Evolutionary conservation across 2,113 vertebrate genomes (phyloP).

Genomic region (Forbesichthys agassizii): DNA sequence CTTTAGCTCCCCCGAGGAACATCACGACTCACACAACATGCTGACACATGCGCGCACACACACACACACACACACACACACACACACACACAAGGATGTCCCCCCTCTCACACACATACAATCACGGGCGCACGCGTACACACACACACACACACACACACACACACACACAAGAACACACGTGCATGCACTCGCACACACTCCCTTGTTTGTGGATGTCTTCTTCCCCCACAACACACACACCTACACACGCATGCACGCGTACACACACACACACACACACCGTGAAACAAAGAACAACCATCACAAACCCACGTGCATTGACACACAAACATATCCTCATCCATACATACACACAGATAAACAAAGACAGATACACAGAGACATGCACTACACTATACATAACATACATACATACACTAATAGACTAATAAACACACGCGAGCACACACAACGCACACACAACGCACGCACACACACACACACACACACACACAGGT

Average conservation of each 20-base stretch:
- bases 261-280: constrained; percentile 2
- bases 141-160: constrained; percentile 4
- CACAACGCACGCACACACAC: constrained; percentile 10
- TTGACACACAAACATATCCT: background rate
- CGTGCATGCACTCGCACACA: background rate
- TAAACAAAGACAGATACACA: background rate
- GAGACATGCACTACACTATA: too few species aligned
- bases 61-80: background rate
- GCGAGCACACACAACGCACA: constrained; percentile 8
- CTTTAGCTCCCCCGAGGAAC: constrained; percentile 54
- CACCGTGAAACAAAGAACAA: background rate
- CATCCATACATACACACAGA: background rate
- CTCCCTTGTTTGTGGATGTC: too few species aligned
- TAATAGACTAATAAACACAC: background rate
- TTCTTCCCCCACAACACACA: background rate
- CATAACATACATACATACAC: too few species aligned
- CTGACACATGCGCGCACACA: background rate
- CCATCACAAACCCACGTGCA: constrained; percentile 4
- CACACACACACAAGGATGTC: background rate
- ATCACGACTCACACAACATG: constrained; percentile 49
- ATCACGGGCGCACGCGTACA: background rate
- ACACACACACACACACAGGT: constrained; percentile 12
- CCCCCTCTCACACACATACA: background rate
- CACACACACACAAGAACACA: constrained; percentile 4
- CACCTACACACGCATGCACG: constrained; percentile 1